Conservation (phyloP, 2,113 vertebrate genomes). For the Neodontobutis hainanensis region DNA sequence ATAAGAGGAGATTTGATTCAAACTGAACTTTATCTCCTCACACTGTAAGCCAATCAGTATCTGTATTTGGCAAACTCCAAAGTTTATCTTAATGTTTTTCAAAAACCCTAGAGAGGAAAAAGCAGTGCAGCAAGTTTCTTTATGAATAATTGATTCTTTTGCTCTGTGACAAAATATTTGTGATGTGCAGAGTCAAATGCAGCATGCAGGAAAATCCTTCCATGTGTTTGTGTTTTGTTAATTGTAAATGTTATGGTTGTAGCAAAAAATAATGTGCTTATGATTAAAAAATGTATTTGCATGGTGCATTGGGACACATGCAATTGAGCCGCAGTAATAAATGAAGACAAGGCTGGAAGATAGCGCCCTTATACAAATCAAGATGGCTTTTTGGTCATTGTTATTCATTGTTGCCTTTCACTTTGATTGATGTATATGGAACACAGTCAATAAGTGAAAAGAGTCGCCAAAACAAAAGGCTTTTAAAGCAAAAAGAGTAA, state of each 20-base stretch:
- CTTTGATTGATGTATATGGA: not conserved
- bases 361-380: not conserved
- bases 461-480: not conserved
- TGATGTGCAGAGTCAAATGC: not conserved
- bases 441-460: not conserved
- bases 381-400: not conserved
- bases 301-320: not conserved
- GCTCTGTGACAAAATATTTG: not conserved
- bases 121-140: not conserved
- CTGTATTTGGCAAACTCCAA: not conserved
- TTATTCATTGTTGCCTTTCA: slow-evolving; percentile 10
- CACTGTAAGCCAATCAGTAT: not conserved
- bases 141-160: not conserved
- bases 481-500: too few species aligned
- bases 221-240: not conserved
- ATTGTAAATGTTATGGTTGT: too few species aligned
- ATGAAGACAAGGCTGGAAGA: slow-evolving; percentile 11
- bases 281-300: slow-evolving; percentile 18
- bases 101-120: not conserved
- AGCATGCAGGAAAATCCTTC: not conserved
- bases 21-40: too few species aligned
- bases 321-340: not conserved
- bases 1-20: not conserved
- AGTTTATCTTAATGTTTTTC: not conserved
- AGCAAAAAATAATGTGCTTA: not conserved